Evolutionary conservation across 2,797 vertebrate genomes (phyloP).

Genomic region (Echiichthys vipera): DNA sequence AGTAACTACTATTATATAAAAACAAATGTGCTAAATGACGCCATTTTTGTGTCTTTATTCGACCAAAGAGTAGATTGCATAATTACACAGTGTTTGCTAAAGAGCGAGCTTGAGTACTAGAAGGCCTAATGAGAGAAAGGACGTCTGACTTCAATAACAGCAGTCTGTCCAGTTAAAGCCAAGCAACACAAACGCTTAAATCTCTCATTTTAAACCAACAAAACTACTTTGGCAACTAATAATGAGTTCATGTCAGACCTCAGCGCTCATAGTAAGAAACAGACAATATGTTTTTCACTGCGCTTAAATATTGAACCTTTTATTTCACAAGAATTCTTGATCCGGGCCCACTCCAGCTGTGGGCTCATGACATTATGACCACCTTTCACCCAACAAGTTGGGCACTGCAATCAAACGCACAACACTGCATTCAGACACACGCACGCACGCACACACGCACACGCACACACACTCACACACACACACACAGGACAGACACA

Average conservation of each 20-base stretch:
- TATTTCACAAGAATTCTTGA: conserved; percentile 11
- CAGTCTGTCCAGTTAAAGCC: neutral
- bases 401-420: neutral
- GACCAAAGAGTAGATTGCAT: neutral
- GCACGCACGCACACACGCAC: neutral
- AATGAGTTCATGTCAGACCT: neutral
- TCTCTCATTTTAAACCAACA: neutral
- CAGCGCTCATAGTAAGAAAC: neutral
- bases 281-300: neutral
- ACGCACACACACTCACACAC: neutral
- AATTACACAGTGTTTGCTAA: neutral
- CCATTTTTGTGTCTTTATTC: neutral
- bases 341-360: neutral
- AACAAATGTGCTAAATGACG: neutral
- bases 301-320: neutral
- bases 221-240: neutral
- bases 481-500: neutral
- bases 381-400: neutral
- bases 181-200: neutral
- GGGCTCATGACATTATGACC: neutral
- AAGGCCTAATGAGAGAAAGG: neutral
- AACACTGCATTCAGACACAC: neutral
- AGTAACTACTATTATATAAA: neutral
- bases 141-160: neutral
- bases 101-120: neutral